Evolutionary conservation across 2,797 vertebrate species (phyloP).

Genomic region (Gambusia yucatana): DNA sequence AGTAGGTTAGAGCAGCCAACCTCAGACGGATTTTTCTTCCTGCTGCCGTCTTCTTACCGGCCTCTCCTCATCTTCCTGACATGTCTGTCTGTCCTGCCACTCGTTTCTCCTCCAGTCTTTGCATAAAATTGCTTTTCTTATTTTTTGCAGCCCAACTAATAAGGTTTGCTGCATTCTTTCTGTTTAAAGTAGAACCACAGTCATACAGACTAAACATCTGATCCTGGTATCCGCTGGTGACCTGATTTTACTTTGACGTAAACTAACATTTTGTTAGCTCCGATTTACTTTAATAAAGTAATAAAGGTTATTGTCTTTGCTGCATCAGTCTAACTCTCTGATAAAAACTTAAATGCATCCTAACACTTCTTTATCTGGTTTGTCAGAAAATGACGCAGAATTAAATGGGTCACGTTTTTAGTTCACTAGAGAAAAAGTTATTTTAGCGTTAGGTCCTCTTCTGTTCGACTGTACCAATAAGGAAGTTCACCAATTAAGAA

Average conservation of each 20-base stretch:
- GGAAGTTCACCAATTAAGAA: background rate
- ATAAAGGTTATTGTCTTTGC: background rate
- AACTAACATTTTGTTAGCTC: background rate
- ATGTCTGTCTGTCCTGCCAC: slow-evolving; percentile 1
- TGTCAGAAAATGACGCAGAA: background rate
- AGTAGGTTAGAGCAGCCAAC: slow-evolving; percentile 45
- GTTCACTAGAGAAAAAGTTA: background rate
- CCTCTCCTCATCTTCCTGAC: background rate
- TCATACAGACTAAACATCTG: background rate
- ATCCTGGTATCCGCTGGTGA: background rate
- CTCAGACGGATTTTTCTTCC: slow-evolving; percentile 3
- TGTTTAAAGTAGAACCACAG: background rate
- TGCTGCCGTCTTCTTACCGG: slow-evolving; percentile 10
- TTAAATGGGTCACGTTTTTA: background rate
- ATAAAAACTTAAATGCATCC: background rate
- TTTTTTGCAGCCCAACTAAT: background rate
- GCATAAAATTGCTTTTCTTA: background rate
- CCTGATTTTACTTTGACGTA: background rate
- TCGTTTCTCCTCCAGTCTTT: slow-evolving; percentile 13
- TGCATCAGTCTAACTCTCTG: background rate
- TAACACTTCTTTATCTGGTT: background rate
- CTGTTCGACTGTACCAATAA: background rate
- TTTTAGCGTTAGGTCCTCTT: background rate
- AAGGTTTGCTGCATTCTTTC: slow-evolving; percentile 7
- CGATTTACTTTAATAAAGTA: background rate